A percentile compares a stretch with the other conserved stretches of the same genome.
Evolutionary conservation across 2,797 vertebrate species (phyloP).

Genomic region (Thripadectes ignobilis): DNA sequence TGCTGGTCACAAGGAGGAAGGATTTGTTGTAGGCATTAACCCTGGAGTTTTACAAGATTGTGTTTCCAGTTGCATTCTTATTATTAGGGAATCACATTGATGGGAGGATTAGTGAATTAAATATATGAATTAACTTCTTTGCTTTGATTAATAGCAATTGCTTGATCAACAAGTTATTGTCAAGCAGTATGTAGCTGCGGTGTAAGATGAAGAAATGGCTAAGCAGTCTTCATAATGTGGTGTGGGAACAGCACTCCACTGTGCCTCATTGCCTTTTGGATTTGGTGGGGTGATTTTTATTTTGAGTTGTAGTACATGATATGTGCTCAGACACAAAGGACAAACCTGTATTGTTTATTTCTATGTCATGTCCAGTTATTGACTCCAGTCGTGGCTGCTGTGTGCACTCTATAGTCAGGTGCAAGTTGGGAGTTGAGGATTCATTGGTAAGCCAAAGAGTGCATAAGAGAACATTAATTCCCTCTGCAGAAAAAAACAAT

Average conservation of each 20-base stretch:
- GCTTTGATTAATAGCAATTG: background rate
- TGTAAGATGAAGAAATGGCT: background rate
- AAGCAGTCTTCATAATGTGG: background rate
- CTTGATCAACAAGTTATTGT: conserved; percentile 21
- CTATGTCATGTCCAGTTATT: background rate
- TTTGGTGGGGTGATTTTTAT: conserved; percentile 27
- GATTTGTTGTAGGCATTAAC: background rate
- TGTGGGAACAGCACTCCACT: background rate
- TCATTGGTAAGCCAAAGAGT: background rate
- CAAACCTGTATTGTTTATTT: conserved; percentile 9
- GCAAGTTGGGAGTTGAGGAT: background rate
- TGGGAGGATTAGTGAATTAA: background rate
- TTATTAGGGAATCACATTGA: background rate
- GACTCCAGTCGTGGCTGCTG: background rate
- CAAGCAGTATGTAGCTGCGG: background rate
- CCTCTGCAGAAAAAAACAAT: background rate
- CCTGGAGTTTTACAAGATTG: background rate
- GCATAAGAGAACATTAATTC: background rate
- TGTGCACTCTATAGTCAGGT: background rate
- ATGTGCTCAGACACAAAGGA: conserved; percentile 17
- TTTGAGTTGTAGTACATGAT: background rate
- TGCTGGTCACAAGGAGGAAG: rapidly evolving
- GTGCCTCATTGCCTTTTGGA: background rate
- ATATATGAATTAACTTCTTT: background rate
- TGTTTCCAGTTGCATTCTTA: background rate